Conservation (phyloP, 2,888 invertebrate species). For the Aproaerema taeniolella region DNA sequence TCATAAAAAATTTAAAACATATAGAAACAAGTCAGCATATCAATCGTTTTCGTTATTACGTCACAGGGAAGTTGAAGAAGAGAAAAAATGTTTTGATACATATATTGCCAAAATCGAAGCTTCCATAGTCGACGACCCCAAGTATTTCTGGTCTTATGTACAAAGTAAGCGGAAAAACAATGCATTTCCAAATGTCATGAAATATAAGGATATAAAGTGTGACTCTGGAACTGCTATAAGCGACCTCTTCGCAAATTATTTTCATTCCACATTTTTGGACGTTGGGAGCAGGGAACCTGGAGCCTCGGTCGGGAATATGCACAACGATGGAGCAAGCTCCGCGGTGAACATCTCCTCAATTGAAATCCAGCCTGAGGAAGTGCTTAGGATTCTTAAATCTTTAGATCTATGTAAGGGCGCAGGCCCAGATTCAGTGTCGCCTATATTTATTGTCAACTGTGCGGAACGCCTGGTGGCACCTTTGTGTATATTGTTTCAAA, state of each 20-base stretch:
- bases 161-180: neutral
- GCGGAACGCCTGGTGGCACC: neutral
- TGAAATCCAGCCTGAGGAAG: neutral
- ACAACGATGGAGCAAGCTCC: neutral
- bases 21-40: neutral
- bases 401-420: neutral
- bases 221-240: conserved; percentile 1
- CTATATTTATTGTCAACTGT: neutral
- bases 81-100: neutral
- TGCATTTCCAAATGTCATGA: neutral
- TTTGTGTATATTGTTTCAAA: neutral
- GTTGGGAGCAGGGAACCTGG: too few relatives aligned
- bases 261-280: neutral
- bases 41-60: neutral
- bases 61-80: neutral
- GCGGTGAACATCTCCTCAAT: neutral
- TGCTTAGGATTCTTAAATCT: neutral
- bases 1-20: neutral
- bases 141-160: conserved; percentile 1
- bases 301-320: neutral
- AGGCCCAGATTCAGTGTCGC: neutral
- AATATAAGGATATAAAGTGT: neutral
- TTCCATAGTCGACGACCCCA: neutral
- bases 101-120: neutral
- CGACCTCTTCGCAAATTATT: neutral